Percentiles rank a stretch among this genome's conserved stretches.
Conservation (phyloP, 2,113 vertebrate species). For the Pituophis catenifer region DNA sequence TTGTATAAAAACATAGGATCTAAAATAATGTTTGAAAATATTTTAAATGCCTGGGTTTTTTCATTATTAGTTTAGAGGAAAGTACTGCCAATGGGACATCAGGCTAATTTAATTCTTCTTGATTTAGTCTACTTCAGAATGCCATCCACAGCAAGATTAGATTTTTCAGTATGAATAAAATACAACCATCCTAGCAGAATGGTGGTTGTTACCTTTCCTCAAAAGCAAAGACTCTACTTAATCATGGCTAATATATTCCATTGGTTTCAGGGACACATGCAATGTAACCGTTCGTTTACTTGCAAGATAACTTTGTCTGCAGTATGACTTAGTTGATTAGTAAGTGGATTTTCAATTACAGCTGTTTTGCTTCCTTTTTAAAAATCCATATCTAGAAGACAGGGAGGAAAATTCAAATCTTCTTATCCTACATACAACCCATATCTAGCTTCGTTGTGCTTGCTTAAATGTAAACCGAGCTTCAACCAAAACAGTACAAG, state of each 20-base stretch:
- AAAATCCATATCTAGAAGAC: not conserved
- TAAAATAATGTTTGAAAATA: not conserved
- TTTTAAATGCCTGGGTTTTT: not conserved
- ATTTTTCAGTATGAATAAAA: not conserved
- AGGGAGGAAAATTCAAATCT: not conserved
- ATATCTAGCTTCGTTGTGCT: not conserved
- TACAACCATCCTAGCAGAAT: not conserved
- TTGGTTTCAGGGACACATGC: not conserved
- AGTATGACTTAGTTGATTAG: not conserved
- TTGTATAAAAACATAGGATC: not conserved
- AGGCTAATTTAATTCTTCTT: not conserved
- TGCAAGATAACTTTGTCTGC: not conserved
- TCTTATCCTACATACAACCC: not conserved
- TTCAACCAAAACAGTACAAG: no score
- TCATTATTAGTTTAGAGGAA: not conserved
- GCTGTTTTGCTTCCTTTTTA: not conserved
- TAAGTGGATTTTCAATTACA: not conserved
- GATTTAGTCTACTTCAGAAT: not conserved
- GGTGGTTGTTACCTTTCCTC: not conserved
- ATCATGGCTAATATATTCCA: not conserved
- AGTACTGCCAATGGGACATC: not conserved
- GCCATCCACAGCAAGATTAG: not conserved
- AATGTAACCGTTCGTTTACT: not conserved
- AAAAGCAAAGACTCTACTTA: not conserved
- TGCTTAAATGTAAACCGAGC: not conserved